phyloP scores from a whole-genome alignment of 2,888 invertebrate genomes.

The Anaspis maculata region DNA sequence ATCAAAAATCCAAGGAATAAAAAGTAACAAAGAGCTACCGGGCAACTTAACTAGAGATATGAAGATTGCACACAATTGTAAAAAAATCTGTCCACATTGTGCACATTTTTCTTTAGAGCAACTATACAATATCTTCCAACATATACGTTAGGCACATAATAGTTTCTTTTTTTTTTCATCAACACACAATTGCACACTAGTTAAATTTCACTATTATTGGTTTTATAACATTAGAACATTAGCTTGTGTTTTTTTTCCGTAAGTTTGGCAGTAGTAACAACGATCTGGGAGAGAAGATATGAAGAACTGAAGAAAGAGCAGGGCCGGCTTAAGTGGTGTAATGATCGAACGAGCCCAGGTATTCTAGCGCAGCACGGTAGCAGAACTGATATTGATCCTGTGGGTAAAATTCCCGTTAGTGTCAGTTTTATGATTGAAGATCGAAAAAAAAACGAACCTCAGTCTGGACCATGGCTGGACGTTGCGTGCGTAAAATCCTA shows the following conservation, averaged over 20 bases:
- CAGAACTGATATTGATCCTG: conserved; percentile 99
- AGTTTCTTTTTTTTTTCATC: too few species aligned
- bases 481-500: conserved; percentile 93
- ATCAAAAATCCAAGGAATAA: conserved; percentile 13
- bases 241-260: conserved; percentile 13
- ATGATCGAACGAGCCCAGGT: conserved; percentile 96
- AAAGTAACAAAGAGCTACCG: conserved; percentile 5
- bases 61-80: conserved; percentile 16
- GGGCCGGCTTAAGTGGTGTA: conserved; percentile 81
- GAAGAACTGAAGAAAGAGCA: too few species aligned
- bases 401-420: conserved; percentile 28
- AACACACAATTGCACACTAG: conserved; percentile 39
- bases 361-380: conserved; percentile 97
- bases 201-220: conserved; percentile 23
- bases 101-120: conserved; percentile 21
- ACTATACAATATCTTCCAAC: conserved; percentile 22
- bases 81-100: conserved; percentile 22
- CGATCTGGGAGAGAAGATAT: conserved; percentile 34
- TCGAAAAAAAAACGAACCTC: conserved; percentile 57
- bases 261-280: conserved; percentile 28
- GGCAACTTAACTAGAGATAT: conserved; percentile 11
- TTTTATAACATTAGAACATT: conserved; percentile 17
- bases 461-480: conserved; percentile 99
- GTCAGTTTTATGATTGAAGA: conserved; percentile 42
- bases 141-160: conserved; percentile 38